Base-by-base conservation (phyloP, 2,113 vertebrate genomes). In the Caloenas nicobarica region DNA sequence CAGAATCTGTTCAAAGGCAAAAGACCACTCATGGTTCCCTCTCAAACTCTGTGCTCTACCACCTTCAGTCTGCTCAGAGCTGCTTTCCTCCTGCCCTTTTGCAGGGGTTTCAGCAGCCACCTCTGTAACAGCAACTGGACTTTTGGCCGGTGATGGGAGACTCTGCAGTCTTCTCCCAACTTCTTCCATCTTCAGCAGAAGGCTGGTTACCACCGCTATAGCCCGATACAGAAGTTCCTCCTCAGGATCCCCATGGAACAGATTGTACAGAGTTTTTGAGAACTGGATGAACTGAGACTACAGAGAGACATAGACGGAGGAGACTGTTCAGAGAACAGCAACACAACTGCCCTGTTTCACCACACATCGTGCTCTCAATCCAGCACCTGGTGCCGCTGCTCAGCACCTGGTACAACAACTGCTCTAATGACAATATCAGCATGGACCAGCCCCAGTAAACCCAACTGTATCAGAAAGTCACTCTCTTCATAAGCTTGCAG, bases 1-100 rank as follows among this genome's bases (percentile, higher is more conserved):
- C 77, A 99, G 98, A 77, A 99, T 98, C 98, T 99, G 99, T 93
- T 99, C 99, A 38, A 99, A 99, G 16, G 99, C 98, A 93, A 99
- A 99, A 15, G 99, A 99, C 99, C 99, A 99, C 46, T 99, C 98
- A 5, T 96, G 96, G 48, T 92, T 98, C 5, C 95, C 92, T 66
- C 78, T 96, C 68, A 86, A 82, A 64, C 74, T 70, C 65, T 82
- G 81, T 18, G 66, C 53, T 94, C 83, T 91, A 1, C 58, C 40
- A 61, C 68, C 42, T 44, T 84, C 93, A 36, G 58, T 31, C 69
- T 84, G 95, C 36, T 56, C 88, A 38, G 89, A 65, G 38, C 46
- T 72, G 29, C 76, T 88, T 16, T 82, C 78, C 40, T 93, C 54
- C 44, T 56, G 81, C n/a, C 34, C 51, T 31, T 58, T 34, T 7